These are phyloP conservation scores for Forbesichthys agassizii DNA, from an alignment of 2,113 vertebrate genomes.

Conservation along the genomic window DNA sequence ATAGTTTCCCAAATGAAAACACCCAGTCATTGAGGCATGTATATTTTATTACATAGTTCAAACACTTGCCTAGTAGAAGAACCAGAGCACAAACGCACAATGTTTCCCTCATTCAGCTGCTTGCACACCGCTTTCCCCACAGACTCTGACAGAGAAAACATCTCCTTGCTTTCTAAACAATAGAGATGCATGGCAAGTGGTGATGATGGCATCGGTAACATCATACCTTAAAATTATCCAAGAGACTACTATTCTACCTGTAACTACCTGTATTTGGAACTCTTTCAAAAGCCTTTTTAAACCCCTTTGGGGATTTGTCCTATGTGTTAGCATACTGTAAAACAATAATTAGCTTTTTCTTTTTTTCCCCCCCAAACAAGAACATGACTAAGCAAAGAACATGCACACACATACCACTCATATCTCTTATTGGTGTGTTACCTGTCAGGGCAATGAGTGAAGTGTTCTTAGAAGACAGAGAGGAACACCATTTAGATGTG, in stretches of 20 bases:
- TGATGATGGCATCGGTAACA: neutral
- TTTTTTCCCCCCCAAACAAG: no score
- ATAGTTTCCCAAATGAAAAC: neutral
- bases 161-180: neutral
- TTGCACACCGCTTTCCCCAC: constrained; percentile 5
- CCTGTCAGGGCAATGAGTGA: neutral
- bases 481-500: constrained; percentile 12
- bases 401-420: no score
- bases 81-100: neutral
- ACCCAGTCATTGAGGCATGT: neutral
- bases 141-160: constrained; percentile 3
- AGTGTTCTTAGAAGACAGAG: neutral
- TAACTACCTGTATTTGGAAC: no score
- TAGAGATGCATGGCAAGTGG: neutral
- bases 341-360: no score
- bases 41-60: neutral
- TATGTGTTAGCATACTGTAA: no score
- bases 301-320: no score
- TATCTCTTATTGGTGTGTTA: neutral
- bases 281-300: no score
- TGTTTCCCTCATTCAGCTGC: constrained; percentile 12
- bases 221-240: no score
- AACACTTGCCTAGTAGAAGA: neutral
- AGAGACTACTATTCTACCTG: no score
- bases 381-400: no score